Percentiles rank a stretch among this genome's conserved stretches.
Conservation (phyloP, 2,113 vertebrate species). For the Callipepla californica region DNA sequence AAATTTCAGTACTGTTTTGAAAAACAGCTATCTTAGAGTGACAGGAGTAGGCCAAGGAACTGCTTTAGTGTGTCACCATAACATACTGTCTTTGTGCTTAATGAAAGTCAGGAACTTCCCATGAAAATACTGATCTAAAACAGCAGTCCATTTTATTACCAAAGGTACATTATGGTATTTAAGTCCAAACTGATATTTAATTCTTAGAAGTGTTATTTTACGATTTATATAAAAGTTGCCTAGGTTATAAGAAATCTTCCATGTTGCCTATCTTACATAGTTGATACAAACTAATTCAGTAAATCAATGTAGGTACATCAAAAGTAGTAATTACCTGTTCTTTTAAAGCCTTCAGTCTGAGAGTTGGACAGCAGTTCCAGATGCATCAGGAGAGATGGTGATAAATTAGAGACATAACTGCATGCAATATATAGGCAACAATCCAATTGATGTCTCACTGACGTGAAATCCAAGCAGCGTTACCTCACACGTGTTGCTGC, state of each 20-base stretch:
- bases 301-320: background rate
- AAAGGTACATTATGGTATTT: background rate
- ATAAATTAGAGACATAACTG: background rate
- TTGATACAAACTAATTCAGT: background rate
- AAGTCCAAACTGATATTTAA: background rate
- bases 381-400: background rate
- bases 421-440: background rate
- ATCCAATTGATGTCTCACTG: background rate
- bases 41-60: background rate
- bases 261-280: background rate
- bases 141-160: background rate
- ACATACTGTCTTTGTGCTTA: background rate
- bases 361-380: background rate
- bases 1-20: background rate
- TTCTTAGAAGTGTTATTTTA: background rate
- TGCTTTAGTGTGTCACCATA: background rate
- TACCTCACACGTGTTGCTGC: background rate
- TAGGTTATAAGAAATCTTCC: background rate
- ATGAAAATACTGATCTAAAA: conserved; percentile 11
- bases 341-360: background rate
- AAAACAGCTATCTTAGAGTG: background rate
- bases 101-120: conserved; percentile 26
- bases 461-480: background rate
- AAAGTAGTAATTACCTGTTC: background rate
- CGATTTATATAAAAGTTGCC: background rate